phyloP scores from a whole-genome alignment of 1,140 invertebrate species.

The Ceratoteleas bidentatus region DNA sequence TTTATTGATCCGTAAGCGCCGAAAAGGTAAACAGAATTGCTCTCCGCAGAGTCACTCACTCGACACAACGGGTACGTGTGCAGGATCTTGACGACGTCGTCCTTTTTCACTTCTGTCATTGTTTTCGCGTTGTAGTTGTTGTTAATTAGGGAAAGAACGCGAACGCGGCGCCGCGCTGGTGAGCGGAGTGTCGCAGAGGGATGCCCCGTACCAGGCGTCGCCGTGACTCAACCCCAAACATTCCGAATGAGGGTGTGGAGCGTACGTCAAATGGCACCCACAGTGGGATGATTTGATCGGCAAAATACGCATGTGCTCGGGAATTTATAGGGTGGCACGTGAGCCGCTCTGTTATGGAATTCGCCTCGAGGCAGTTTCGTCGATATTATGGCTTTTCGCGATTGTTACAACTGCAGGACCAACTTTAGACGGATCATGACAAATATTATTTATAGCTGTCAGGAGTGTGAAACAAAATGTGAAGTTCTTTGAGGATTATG shows the following conservation, averaged over 20 bases:
- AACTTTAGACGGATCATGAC: too few species aligned
- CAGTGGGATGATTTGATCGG: conserved; percentile 24
- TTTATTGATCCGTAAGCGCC: too few species aligned
- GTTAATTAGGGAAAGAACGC: too few species aligned
- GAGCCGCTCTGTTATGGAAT: neutral
- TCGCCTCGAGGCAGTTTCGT: neutral
- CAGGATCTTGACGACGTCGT: conserved; percentile 78
- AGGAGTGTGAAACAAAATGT: too few species aligned
- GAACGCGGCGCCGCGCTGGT: conserved; percentile 9
- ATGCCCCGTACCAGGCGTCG: conserved; percentile 66
- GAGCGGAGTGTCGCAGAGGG: conserved; percentile 19
- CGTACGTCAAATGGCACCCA: conserved; percentile 34
- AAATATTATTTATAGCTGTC: too few species aligned
- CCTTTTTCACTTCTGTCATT: conserved; percentile 79
- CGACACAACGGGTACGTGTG: conserved; percentile 79
- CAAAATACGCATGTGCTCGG: conserved; percentile 48
- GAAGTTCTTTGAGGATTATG: too few species aligned
- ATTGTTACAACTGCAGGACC: too few species aligned
- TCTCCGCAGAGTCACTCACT: too few species aligned
- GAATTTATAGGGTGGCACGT: conserved; percentile 20
- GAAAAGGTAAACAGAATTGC: too few species aligned
- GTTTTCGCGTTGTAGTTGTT: conserved; percentile 53
- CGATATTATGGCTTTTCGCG: neutral
- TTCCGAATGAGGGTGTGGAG: conserved; percentile 45
- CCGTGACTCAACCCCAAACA: conserved; percentile 55